Percentiles rank a stretch among this genome's conserved stretches.
phyloP scores from a whole-genome alignment of 2,888 invertebrate species.

The Minunthozetes semirufus region DNA sequence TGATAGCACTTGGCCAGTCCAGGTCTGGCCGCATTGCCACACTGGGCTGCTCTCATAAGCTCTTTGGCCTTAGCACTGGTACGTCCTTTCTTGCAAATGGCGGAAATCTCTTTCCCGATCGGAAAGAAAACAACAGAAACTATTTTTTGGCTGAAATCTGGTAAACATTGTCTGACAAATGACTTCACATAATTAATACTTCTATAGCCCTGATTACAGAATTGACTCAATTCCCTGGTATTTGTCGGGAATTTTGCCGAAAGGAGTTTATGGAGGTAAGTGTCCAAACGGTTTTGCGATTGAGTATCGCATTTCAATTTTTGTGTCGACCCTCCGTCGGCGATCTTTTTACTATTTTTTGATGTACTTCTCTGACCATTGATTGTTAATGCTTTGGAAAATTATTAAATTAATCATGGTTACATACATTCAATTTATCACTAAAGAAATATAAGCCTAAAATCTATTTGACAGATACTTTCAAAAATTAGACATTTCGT shows the following conservation, averaged over 20 bases:
- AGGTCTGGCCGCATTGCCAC: conserved; percentile 3
- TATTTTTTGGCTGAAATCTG: neutral
- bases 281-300: neutral
- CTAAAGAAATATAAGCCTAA: too few species aligned
- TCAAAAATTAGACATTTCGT: too few species aligned
- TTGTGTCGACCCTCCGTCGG: neutral
- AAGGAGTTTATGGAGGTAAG: neutral
- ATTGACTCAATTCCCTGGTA: neutral
- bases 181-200: neutral
- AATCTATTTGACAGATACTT: too few species aligned
- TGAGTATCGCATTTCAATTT: neutral
- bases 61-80: neutral
- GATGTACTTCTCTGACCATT: neutral
- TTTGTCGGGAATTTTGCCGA: neutral
- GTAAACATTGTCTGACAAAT: neutral
- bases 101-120: neutral
- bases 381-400: too few species aligned
- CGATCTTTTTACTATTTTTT: neutral
- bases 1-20: neutral
- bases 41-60: neutral
- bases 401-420: too few species aligned
- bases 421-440: too few species aligned
- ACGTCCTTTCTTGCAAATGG: neutral
- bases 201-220: neutral
- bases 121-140: neutral